A percentile compares a stretch with the other conserved stretches of the same genome.
phyloP scores from a whole-genome alignment of 2,797 vertebrate genomes.

The Microctenopoma steveboyesi region DNA sequence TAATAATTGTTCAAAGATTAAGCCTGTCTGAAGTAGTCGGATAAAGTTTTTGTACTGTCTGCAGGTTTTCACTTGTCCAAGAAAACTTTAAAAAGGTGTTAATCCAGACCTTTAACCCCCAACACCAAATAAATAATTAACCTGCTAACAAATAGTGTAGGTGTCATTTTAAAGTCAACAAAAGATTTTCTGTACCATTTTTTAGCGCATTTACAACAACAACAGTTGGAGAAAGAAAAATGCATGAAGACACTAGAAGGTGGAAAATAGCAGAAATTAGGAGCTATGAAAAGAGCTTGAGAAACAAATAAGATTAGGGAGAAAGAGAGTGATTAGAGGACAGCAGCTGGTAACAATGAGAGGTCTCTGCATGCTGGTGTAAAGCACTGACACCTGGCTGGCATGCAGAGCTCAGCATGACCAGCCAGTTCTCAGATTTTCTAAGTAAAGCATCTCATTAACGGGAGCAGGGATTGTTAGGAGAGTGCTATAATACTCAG shows the following conservation, averaged over 20 bases:
- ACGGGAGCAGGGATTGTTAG: slow-evolving; percentile 1
- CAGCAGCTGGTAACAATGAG: slow-evolving; percentile 65
- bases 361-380: slow-evolving; percentile 63
- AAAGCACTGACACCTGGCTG: slow-evolving; percentile 70
- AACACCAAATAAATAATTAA: background rate
- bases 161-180: slow-evolving; percentile 16
- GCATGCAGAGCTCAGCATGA: slow-evolving; percentile 56
- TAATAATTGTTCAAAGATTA: slow-evolving; percentile 28
- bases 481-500: slow-evolving; percentile 8
- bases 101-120: slow-evolving; percentile 13
- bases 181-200: slow-evolving; percentile 19
- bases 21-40: background rate
- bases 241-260: slow-evolving; percentile 28
- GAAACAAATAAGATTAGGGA: slow-evolving; percentile 1
- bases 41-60: background rate
- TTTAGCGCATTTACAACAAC: slow-evolving; percentile 15
- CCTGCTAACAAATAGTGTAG: background rate
- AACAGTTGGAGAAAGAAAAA: slow-evolving; percentile 14
- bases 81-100: slow-evolving; percentile 13
- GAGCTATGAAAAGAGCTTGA: background rate
- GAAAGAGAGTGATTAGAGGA: slow-evolving; percentile 30
- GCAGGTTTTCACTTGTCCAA: background rate
- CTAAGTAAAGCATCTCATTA: slow-evolving; percentile 38
- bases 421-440: slow-evolving; percentile 40
- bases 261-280: background rate